These are phyloP conservation scores for Alcis repandata DNA, from an alignment of 2,888 invertebrate species.

Conservation along the genomic window DNA sequence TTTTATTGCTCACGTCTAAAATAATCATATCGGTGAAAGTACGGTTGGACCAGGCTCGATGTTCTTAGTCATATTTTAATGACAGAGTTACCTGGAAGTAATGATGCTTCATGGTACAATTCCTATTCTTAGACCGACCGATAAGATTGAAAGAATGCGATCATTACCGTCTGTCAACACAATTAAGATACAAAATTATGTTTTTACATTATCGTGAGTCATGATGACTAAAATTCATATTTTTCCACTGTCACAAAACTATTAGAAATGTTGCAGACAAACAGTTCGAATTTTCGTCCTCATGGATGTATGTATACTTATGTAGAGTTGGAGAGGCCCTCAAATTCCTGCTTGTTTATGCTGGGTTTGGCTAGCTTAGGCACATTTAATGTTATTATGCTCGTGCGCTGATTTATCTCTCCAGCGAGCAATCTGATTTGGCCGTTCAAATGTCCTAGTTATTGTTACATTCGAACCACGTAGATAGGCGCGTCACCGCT, in stretches of 20 bases:
- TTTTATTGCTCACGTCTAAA: slow-evolving; percentile 3
- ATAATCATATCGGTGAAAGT: slow-evolving; percentile 25
- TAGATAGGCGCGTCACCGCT: slow-evolving; percentile 25
- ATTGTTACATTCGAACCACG: slow-evolving; percentile 1
- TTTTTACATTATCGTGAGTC: neutral
- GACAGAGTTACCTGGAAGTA: neutral
- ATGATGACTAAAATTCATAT: slow-evolving; percentile 8
- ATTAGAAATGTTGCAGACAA: neutral
- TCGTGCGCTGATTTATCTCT: slow-evolving; percentile 26
- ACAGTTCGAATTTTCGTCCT: neutral
- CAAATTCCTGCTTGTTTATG: slow-evolving; percentile 3
- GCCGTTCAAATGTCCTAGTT: slow-evolving; percentile 11
- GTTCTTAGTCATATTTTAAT: slow-evolving; percentile 5
- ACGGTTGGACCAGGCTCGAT: slow-evolving; percentile 26
- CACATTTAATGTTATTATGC: slow-evolving; percentile 1
- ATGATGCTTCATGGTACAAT: neutral
- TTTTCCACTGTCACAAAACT: slow-evolving; percentile 18
- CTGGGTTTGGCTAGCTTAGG: neutral
- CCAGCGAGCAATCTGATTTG: slow-evolving; percentile 20
- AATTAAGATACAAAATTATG: slow-evolving; percentile 31
- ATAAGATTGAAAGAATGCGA: slow-evolving; percentile 30
- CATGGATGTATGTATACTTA: neutral
- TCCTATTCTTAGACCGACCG: slow-evolving; percentile 25
- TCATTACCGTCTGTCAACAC: slow-evolving; percentile 25
- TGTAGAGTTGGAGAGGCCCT: neutral